A percentile compares a stretch with the other conserved stretches of the same genome.
These are phyloP conservation scores for Talpa occidentalis DNA, from an alignment of 2,113 vertebrate genomes.

Conservation along the genomic window DNA sequence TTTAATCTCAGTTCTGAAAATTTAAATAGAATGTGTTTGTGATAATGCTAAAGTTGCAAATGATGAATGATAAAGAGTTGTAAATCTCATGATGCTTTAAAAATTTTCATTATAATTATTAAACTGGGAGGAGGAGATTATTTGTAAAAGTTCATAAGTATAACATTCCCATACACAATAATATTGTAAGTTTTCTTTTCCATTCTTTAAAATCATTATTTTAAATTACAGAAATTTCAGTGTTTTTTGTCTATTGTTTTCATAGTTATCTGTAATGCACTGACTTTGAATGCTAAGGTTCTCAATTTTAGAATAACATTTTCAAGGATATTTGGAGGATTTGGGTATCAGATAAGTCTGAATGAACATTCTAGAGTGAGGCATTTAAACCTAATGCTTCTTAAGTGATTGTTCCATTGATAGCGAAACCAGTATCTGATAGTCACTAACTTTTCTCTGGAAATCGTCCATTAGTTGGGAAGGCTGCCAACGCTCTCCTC, in stretches of 20 bases:
- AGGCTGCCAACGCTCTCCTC: slow-evolving; percentile 40
- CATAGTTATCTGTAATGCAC: neutral
- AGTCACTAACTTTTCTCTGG: neutral
- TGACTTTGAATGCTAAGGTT: neutral
- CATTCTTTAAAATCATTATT: neutral
- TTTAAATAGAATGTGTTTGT: neutral
- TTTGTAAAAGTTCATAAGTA: neutral
- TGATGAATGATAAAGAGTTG: neutral
- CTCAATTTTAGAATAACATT: slow-evolving; percentile 19
- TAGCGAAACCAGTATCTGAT: slow-evolving; percentile 22
- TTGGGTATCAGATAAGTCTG: neutral
- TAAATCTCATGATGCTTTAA: neutral
- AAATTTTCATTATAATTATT: neutral
- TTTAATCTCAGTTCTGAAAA: neutral
- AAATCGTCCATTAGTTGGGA: slow-evolving; percentile 58
- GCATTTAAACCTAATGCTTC: slow-evolving; percentile 46
- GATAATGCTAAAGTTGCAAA: no score
- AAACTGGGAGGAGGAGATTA: neutral
- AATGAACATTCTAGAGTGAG: slow-evolving; percentile 35
- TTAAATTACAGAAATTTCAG: neutral
- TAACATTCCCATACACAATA: neutral
- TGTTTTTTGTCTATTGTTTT: neutral
- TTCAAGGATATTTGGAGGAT: slow-evolving; percentile 22
- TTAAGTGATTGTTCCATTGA: slow-evolving; percentile 43
- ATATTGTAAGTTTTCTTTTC: neutral